Evolutionary conservation across 2,797 vertebrate genomes (phyloP), one percentile per base, ranked within the genome.

Genomic region (Gephyroberyx darwinii): DNA sequence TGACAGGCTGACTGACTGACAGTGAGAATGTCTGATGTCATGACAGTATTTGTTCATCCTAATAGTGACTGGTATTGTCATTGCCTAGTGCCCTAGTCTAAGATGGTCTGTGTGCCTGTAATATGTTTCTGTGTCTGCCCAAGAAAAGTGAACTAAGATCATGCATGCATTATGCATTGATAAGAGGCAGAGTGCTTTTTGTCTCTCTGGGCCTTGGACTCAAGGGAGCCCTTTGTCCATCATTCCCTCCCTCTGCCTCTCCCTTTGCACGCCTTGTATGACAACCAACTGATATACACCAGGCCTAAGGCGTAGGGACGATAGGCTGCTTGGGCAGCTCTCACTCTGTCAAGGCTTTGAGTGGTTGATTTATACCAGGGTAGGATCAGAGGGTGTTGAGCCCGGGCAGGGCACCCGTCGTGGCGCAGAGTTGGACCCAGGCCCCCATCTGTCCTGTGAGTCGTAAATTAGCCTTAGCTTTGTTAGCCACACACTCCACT

Each of bases 401-500:
- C 58, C 65, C 72, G 68, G 64, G 61, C 75, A 60, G 62, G 53
- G 59, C 2, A 48, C 41, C 71, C 52, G 66, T 87, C 67, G 57
- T 31, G 47, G 61, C 35, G 1, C 3, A 78, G 69, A 78, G 45
- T 67, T 74, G 26, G 50, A 80, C 75, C 69, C 65, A 70, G 74
- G 33, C 70, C 80, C 60, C 63, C 62, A 60, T 81, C 78, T 81
- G 78, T 71, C 61, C 74, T 68, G 73, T 71, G 69, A 83, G 70
- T 81, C 80, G 79, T 92, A 92, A 90, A 90, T 89, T 84, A 77
- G 67, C 61, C 62, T 4, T 66, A 69, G 80, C 88, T 88, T 91
- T 91, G 87, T 90, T 89, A 77, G 53, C 63, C 5, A 9, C 65
- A 69, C 60, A 66, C 66, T 61, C 77, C 58, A 75, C 59, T 61